These are phyloP conservation scores for Platalea minor DNA, from an alignment of 2,797 vertebrate species.

Conservation along the genomic window DNA sequence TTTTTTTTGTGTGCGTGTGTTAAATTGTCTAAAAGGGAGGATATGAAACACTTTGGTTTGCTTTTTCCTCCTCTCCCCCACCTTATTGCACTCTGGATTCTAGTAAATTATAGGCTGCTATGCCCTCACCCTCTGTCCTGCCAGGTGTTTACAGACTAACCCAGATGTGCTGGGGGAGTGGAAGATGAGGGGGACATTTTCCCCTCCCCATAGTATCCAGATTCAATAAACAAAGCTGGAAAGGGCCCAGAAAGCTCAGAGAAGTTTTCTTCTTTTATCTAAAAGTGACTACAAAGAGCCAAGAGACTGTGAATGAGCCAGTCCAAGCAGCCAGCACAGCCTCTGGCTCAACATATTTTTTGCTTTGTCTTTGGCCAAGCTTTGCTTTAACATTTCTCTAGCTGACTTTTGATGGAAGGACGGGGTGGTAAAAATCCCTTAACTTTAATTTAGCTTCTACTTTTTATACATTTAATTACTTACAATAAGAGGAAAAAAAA, in stretches of 20 bases:
- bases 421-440: constrained; percentile 70
- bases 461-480: constrained; percentile 87
- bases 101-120: constrained; percentile 62
- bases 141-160: constrained; percentile 63
- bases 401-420: constrained; percentile 68
- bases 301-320: constrained; percentile 33
- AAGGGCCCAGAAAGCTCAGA: constrained; percentile 59
- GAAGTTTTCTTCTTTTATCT: constrained; percentile 58
- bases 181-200: constrained; percentile 55
- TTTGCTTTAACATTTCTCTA: constrained; percentile 62
- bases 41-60: constrained; percentile 74
- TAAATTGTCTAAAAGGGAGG: constrained; percentile 52
- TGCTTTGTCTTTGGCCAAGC: constrained; percentile 67
- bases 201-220: constrained; percentile 57
- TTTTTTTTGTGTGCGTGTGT: constrained; percentile 13
- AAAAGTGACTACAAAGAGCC: constrained; percentile 52
- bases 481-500: constrained; percentile 70
- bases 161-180: constrained; percentile 60
- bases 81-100: constrained; percentile 71
- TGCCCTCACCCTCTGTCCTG: constrained; percentile 58
- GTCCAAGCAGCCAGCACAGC: constrained; percentile 31
- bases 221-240: constrained; percentile 70
- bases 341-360: constrained; percentile 31
- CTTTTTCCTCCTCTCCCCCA: constrained; percentile 60
- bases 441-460: constrained; percentile 74